Base-by-base conservation (phyloP, 2,888 invertebrate genomes). In the Cryptus armator region DNA sequence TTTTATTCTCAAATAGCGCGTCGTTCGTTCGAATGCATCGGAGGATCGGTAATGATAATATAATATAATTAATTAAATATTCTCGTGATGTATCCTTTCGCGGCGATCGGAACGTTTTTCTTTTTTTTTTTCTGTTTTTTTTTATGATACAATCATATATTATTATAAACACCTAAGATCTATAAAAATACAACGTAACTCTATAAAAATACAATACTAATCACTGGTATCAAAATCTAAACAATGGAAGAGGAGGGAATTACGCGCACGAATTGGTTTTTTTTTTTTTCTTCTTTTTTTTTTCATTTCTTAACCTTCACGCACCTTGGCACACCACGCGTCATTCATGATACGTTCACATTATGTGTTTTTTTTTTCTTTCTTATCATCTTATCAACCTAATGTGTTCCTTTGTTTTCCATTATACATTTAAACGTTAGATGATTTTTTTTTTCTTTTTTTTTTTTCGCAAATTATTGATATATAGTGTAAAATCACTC, bases 131-230 rank as follows among this genome's bases (percentile, higher is more conserved):
- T 37, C 84, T 88, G 43, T 66, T 48, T 48, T 12, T 14, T 10
- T 48, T 48, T 62, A 85, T 89, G 51, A 74, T 87, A 88, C 87
- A 88, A 78, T 84, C 71, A 86, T 85, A 78, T 83, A 85, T 87
- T 67, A 70, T 71, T 72, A 82, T 80, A 80, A 86, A 87, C 84
- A 74, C 81, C 90, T 92, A 91, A 86, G 86, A 91, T 88, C 91
- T 92, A 91, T 90, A 90, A 89, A 90, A 89, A 89, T 88, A 90
- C 90, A 90, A 92, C 90, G 87, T 86, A 91, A 91, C 84, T 91
- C 91, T 93, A 92, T 92, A 93, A 93, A 93, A 93, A 93, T 93
- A 93, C 92, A 91, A 91, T 89, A 89, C 90, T 90, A 89, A 87
- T 88, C 90, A 91, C 90, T 89, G 89, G 90, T 93, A 92, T 92